Evolutionary conservation across 2,797 vertebrate genomes (phyloP).

Genomic region (Sus cebifrons): DNA sequence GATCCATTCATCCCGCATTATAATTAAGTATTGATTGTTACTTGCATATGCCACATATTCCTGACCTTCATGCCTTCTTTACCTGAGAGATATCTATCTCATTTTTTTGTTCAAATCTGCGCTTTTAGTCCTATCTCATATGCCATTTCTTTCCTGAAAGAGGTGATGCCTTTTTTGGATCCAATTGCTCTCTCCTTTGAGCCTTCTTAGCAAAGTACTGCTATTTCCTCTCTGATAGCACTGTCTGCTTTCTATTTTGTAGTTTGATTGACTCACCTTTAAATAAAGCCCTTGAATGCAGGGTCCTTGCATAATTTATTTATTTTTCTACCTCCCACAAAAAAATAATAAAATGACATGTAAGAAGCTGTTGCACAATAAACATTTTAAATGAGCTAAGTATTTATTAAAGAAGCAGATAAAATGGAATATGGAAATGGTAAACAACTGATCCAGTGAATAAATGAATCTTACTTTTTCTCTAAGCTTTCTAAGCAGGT

Average conservation of each 20-base stretch:
- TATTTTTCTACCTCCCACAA: neutral
- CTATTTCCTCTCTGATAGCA: too few relatives aligned
- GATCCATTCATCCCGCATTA: neutral
- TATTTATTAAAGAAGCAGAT: neutral
- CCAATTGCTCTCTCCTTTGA: neutral
- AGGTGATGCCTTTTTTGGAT: neutral
- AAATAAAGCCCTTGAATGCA: neutral
- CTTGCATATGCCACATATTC: neutral
- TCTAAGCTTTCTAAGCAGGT: neutral
- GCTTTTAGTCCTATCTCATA: neutral
- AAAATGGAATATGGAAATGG: conserved; percentile 19
- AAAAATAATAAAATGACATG: neutral
- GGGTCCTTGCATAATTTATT: neutral
- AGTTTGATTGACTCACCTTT: neutral
- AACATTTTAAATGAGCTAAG: neutral
- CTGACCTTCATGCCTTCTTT: neutral
- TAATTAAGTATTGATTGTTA: neutral
- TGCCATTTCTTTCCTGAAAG: too few relatives aligned
- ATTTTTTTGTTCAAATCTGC: neutral
- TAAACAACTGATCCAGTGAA: neutral
- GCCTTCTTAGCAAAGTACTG: neutral
- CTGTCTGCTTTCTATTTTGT: neutral
- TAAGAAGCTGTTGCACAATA: neutral
- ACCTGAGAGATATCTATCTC: neutral
- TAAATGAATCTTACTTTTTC: conserved; percentile 59